Base-by-base conservation (phyloP, 2,888 invertebrate species). In the Amblyteles armatorius region DNA sequence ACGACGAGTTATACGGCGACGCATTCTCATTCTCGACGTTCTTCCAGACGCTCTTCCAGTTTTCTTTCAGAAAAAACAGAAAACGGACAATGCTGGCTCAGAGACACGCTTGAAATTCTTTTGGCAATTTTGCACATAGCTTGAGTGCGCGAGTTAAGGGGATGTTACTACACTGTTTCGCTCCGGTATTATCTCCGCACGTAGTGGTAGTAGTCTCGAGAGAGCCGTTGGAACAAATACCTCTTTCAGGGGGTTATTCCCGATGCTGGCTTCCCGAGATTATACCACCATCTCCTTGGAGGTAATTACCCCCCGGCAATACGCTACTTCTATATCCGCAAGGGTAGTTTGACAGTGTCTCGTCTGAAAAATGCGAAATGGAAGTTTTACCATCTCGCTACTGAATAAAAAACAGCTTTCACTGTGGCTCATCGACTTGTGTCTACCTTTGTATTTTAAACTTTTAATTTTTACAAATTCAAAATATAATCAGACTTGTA, bases 231-330 rank as follows among this genome's bases (percentile, higher is more conserved):
- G 16, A 48, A 16, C 1, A 48, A 16, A 16, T 26, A 29, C 69
- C 68, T 60, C 29, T 57, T 40, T 36, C 50, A 22, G 72, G 13
- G 67, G 26, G 67, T 83, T 65, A 50, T 73, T 22, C 19, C 29
- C 22, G 48, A 48, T 78, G 26, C 71, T 72, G 78, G 57, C 72
- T 63, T 73, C 19, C 50, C 57, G 29, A 83, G 79, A 83, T 83
- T 83, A 79, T 68, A 79, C 26, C 79, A 16, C 40, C 36, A 57
- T 33, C 57, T 63, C n/a, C 50, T 67, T 48, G 19, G 68, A 13
- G 76, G 76, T 76, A 76, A 76, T 76, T 76, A 55, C 50, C 76
- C 65, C 22, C 33, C 9, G n/a, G 50, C 48, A 74, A 74, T 74
- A 74, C 74, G 63, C 16, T 19, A 52, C 52, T n/a, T 16, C 19